Evolutionary conservation across 1,140 invertebrate species (phyloP).

Genomic region (Nasonia giraulti): DNA sequence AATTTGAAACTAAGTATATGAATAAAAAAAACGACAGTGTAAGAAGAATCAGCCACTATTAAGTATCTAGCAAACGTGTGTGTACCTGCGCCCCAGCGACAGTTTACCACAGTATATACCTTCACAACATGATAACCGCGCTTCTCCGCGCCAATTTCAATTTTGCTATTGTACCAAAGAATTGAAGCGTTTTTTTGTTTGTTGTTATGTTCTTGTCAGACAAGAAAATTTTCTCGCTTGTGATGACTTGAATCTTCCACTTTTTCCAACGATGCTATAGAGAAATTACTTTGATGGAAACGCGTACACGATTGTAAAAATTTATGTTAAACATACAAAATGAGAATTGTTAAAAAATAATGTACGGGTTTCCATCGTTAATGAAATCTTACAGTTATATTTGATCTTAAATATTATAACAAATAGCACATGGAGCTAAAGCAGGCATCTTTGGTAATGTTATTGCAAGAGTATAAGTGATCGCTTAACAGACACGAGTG

Average conservation of each 20-base stretch:
- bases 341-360: conserved; percentile 1
- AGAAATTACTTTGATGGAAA: conserved; percentile 31
- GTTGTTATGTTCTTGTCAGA: conserved; percentile 35
- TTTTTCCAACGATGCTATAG: conserved; percentile 17
- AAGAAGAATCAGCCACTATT: conserved; percentile 23
- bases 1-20: background rate
- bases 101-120: conserved; percentile 40
- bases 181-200: conserved; percentile 31
- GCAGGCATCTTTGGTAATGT: conserved; percentile 56
- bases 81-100: conserved; percentile 13
- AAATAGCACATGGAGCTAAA: conserved; percentile 47
- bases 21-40: background rate
- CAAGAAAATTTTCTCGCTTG: conserved; percentile 27
- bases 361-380: conserved; percentile 11
- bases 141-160: conserved; percentile 38
- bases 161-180: conserved; percentile 6
- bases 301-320: background rate
- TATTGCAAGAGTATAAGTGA: conserved; percentile 40
- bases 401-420: conserved; percentile 27
- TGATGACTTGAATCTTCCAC: conserved; percentile 33
- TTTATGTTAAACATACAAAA: background rate
- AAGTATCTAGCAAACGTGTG: conserved; percentile 27
- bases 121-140: conserved; percentile 14
- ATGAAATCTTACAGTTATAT: conserved; percentile 37
- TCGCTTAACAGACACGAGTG: background rate